Evolutionary conservation across 2,888 invertebrate species (phyloP), one percentile per base, ranked within the genome.

Genomic region (Yponomeuta cagnagella): DNA sequence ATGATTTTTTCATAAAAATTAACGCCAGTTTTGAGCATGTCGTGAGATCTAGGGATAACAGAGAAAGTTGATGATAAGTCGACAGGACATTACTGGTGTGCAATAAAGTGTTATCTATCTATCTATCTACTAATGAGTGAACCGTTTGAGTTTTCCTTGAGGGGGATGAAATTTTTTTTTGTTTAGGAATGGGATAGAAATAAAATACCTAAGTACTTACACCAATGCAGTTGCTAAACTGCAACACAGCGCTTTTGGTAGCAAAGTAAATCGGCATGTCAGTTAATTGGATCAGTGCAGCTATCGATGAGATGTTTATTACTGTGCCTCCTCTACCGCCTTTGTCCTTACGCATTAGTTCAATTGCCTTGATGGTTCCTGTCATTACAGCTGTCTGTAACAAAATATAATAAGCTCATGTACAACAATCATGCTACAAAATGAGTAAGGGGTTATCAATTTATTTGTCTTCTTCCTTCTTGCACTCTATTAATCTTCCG

Each of bases 271-370:
- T 75, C 0, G 85, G 81, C 15, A 79, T 10, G 5, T 72, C 71
- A 1, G 77, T 73, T 0, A 72, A 68, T 52, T 77, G 75, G 0
- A 10, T 30, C 0, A 84, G 5, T 0, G 78, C 85, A 0, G 77
- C 78, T 9, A 74, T 74, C 0, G 85, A 86, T 0, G 84, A 75
- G n/a, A 85, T 76, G 70, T 85, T 86, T 12, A 86, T 74, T 37
- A 85, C 77, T 1, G 82, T 80, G 1, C 86, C 86, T 1, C 86
- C 85, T 33, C 74, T 75, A 0, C 85, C 84, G 5, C 80, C 81
- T 71, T 80, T 75, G 30, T 80, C 79, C 73, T 78, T 78, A 5
- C 80, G 77, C 85, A 86, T 86, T 70, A 82, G 75, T 37, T 81
- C 75, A 9, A 82, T 72, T 0, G 79, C 82, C 74, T 83, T 83